Evolutionary conservation across 2,113 vertebrate species (phyloP).

Genomic region (Silurus asotus): DNA sequence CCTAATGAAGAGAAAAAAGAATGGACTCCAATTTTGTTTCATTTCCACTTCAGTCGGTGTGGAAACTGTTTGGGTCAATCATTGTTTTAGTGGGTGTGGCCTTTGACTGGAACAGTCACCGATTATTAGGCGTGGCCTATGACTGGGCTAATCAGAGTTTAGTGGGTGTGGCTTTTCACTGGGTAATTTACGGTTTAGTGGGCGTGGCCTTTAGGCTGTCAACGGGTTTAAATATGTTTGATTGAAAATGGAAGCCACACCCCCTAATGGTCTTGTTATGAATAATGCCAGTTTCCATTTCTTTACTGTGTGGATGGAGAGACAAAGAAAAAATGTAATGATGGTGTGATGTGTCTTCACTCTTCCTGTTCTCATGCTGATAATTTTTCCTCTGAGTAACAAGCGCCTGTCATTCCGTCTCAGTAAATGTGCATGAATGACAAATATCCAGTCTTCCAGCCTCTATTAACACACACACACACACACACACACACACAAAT

Average conservation of each 20-base stretch:
- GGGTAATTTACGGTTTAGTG: background rate
- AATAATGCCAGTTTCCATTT: background rate
- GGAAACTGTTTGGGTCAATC: too few species aligned
- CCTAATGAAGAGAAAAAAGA: background rate
- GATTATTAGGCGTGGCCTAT: background rate
- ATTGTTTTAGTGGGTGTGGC: background rate
- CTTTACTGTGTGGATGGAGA: background rate
- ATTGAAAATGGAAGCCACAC: background rate
- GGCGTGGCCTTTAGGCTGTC: background rate
- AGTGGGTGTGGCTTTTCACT: background rate
- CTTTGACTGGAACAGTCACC: background rate
- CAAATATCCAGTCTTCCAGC: background rate
- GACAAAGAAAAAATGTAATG: background rate
- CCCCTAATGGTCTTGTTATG: background rate
- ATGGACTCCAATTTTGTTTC: too few species aligned
- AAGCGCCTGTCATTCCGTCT: background rate
- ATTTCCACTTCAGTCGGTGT: too few species aligned
- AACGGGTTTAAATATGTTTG: background rate
- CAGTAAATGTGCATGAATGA: slow-evolving; percentile 24
- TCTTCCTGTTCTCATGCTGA: background rate
- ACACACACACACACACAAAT: too few species aligned
- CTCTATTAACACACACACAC: background rate
- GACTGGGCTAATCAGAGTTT: background rate
- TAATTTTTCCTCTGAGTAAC: background rate
- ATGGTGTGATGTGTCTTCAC: slow-evolving; percentile 2